Base-by-base conservation (phyloP, 2,888 invertebrate genomes). In the Deilephila porcellus region DNA sequence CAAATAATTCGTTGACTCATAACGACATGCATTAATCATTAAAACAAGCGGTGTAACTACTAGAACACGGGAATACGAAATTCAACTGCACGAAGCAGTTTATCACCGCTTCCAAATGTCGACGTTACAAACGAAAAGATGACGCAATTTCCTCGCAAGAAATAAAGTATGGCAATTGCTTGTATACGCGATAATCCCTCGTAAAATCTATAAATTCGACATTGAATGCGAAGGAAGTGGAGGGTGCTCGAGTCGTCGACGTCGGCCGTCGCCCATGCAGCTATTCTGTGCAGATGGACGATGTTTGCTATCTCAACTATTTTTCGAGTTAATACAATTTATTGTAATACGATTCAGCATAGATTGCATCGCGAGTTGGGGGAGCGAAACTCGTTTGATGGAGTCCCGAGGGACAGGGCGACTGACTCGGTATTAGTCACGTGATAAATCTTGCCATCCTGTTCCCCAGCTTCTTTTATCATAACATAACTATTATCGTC, bases 281-380 rank as follows among this genome's bases (percentile, higher is more conserved):
- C 91, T 90, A 91, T 92, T 90, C 91, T 92, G 92, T 93, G 90
- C 94, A 94, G 94, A 93, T 93, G 94, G 93, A 93, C 93, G 87
- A 89, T 93, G 93, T 94, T 94, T 93, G 93, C 93, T 93, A 93
- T 93, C 94, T 92, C 89, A 86, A 92, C 92, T 92, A 94, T 94
- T 93, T 94, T 93, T 93, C 93, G 92, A 94, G 93, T 93, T 94
- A 94, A 94, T 93, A 92, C 94, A 94, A 94, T 94, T 94, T 94
- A 94, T 94, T 93, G 94, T 94, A 94, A 94, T 94, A 93, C 92
- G 94, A 94, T 94, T 94, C 94, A 94, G 94, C 94, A 93, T 93
- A 94, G 94, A 94, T 94, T 94, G 94, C 93, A 93, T 93, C 93
- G 91, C 88, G 88, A 84, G 90, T 85, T 90, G 88, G 93, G 94